Conservation (phyloP, 2,113 vertebrate species). For the Corydoras sp. region DNA sequence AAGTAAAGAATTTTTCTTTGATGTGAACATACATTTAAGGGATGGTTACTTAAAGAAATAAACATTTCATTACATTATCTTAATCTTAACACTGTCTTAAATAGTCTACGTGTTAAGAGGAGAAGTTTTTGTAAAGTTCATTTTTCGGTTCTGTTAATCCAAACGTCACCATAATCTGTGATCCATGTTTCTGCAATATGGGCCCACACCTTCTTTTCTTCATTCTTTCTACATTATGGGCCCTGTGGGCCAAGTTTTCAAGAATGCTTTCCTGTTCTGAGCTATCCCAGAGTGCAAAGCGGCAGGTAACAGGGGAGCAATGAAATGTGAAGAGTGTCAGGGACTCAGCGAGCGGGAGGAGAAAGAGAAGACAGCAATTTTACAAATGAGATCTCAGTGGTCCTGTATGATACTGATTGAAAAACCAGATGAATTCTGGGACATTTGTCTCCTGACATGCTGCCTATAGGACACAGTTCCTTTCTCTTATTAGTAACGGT, state of each 20-base stretch:
- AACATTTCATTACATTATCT: too few species aligned
- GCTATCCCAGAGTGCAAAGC: conserved; percentile 26
- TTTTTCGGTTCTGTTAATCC: not conserved
- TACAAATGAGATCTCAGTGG: conserved; percentile 28
- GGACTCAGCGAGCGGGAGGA: not conserved
- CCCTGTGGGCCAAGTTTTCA: conserved; percentile 2
- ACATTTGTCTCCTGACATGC: conserved; percentile 2
- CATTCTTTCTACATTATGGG: not conserved
- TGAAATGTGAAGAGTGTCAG: conserved; percentile 16
- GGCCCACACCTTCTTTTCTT: conserved; percentile 7
- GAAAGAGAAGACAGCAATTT: conserved; percentile 20
- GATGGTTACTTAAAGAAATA: too few species aligned
- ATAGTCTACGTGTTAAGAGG: too few species aligned
- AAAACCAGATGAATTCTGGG: conserved; percentile 25
- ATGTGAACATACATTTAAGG: too few species aligned
- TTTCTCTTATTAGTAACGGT: conserved; percentile 11
- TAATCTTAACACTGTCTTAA: too few species aligned
- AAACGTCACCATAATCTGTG: not conserved
- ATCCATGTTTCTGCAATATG: not conserved
- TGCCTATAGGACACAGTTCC: not conserved
- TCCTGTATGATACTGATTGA: conserved; percentile 22
- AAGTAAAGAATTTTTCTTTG: too few species aligned
- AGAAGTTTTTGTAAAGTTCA: not conserved
- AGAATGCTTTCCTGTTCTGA: conserved; percentile 12
- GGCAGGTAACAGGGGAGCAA: conserved; percentile 14